Evolutionary conservation across 2,888 invertebrate species (phyloP), one percentile per base, ranked within the genome.

Genomic region (Drosophila mulleri): DNA sequence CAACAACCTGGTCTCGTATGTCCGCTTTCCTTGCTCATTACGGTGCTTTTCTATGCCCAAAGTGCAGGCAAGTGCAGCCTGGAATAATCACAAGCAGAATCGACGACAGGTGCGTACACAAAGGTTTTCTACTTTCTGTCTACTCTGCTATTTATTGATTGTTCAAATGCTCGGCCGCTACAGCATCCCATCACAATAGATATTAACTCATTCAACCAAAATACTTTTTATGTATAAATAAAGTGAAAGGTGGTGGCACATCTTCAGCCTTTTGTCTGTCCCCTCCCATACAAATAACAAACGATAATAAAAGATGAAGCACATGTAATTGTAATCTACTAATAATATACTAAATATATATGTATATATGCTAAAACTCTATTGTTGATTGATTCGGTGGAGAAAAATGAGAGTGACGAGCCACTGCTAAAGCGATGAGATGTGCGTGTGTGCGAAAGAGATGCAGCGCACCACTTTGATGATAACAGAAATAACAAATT

Each of bases 1-100:
- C 76, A 63, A 67, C 59, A 80, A 83, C 60, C 80, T 71, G 71
- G 83, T 83, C 88, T 83, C 83, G 83, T 74, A 85, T 81, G 89
- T 88, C 89, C 89, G 87, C 89, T 90, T 86, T 90, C 84, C 89
- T 86, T 87, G 79, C 87, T 90, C 67, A 87, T 87, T 88, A 84
- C 78, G 80, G 78, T 80, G 80, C 80, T 77, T 76, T 80, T 76
- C 66, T 67, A 60, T 76, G 77, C 80, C 77, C 64, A 80, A 71
- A 77, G 77, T 72, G 77, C 77, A 72, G 68, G 78, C 78, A 69
- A 73, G 69, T 73, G 81, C 82, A 82, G 74, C 67, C 75, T 70
- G 75, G 59, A 73, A 50, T 66, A 61, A 58, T n/a, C 58, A 41
- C 18, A 14, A 14, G 18, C 14, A 32, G 50, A 50, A 50, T 12